These are phyloP conservation scores for Diuraphis noxia DNA, from an alignment of 1,140 invertebrate species.

Conservation along the genomic window DNA sequence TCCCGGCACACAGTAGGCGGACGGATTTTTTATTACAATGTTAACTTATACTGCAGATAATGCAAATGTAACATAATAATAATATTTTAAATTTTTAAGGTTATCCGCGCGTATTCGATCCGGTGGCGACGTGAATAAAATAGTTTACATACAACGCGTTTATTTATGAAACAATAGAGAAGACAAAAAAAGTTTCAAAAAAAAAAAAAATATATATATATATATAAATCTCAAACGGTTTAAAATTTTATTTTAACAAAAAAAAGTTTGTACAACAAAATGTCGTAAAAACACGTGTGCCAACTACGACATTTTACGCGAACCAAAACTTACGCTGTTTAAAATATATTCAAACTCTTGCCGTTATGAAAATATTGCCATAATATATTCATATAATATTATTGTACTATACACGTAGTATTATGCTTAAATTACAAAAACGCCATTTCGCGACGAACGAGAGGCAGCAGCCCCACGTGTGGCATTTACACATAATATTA, in stretches of 20 bases:
- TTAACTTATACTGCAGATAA: background rate
- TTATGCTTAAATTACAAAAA: background rate
- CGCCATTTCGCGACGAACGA: background rate
- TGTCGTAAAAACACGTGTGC: background rate
- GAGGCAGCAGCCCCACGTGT: background rate
- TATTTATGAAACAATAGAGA: background rate
- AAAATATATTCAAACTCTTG: conserved; percentile 10
- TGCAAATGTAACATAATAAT: background rate
- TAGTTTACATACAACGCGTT: background rate
- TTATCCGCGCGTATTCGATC: background rate
- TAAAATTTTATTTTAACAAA: background rate
- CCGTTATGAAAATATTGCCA: background rate
- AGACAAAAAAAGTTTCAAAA: background rate
- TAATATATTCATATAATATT: conserved; percentile 15
- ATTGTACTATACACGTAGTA: background rate
- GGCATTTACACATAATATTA: background rate
- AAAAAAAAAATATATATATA: background rate
- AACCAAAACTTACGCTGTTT: background rate
- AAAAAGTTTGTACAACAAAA: background rate
- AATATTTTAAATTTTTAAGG: background rate
- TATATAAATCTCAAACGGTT: conserved; percentile 10
- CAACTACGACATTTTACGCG: background rate
- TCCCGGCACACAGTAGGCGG: too few species aligned
- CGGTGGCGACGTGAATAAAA: background rate
- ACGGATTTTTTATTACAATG: too few species aligned